phyloP scores from a whole-genome alignment of 1,140 invertebrate species.

The Zaprionus africanus region DNA sequence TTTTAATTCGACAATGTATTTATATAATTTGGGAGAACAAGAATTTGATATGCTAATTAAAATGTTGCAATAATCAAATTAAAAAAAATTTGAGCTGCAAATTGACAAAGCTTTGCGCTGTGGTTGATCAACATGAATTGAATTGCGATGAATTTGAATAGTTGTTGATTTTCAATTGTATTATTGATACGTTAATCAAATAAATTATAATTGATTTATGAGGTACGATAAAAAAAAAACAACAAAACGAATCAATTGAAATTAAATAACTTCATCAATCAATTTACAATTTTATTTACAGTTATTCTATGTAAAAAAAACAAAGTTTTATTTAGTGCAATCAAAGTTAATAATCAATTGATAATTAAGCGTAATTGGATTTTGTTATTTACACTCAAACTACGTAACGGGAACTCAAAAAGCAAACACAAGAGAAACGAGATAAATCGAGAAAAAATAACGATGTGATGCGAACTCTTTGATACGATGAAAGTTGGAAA shows the following conservation, averaged over 20 bases:
- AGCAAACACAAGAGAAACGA: not conserved
- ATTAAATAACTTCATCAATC: not conserved
- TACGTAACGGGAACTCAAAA: constrained; percentile 22
- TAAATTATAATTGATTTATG: not conserved
- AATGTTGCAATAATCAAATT: constrained; percentile 13
- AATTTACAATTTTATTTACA: constrained; percentile 21
- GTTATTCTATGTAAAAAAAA: not conserved
- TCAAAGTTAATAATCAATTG: not conserved
- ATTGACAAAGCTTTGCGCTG: not conserved
- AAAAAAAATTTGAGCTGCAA: not conserved
- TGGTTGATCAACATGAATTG: not conserved
- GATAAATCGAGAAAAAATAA: constrained; percentile 35
- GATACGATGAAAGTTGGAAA: constrained; percentile 43
- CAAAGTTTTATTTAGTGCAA: not conserved
- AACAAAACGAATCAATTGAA: not conserved
- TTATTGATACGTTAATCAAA: constrained; percentile 3
- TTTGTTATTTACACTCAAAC: constrained; percentile 33
- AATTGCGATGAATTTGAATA: not conserved
- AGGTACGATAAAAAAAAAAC: not conserved
- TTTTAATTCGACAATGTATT: constrained; percentile 2
- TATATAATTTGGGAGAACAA: not conserved
- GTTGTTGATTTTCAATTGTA: constrained; percentile 18
- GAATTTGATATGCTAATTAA: constrained; percentile 8
- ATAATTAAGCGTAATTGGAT: not conserved
- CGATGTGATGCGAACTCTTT: constrained; percentile 54